Percentiles rank a stretch among this genome's conserved stretches.
Conservation (phyloP, 2,888 invertebrate species). For the Psococerastis gibbosa region DNA sequence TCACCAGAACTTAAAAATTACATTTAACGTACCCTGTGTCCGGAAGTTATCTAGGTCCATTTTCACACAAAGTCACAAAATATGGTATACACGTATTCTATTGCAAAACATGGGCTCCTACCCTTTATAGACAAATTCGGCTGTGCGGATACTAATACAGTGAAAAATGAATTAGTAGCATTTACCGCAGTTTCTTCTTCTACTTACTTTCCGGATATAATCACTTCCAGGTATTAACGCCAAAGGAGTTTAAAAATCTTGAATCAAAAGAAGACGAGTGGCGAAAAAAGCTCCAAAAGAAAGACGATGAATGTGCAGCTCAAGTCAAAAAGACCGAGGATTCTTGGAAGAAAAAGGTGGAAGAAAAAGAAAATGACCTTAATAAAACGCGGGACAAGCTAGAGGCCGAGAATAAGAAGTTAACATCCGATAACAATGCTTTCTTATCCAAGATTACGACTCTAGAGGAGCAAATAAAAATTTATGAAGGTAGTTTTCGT, state of each 20-base stretch:
- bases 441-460: constrained; percentile 34
- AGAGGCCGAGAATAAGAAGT: constrained; percentile 31
- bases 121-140: too few relatives aligned
- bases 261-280: constrained; percentile 46
- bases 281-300: constrained; percentile 24
- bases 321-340: constrained; percentile 20
- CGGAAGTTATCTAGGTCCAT: too few relatives aligned
- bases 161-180: too few relatives aligned
- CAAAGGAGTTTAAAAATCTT: constrained; percentile 25
- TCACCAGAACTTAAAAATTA: too few relatives aligned
- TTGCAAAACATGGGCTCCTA: too few relatives aligned
- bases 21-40: too few relatives aligned
- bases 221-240: constrained; percentile 17
- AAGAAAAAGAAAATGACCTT: constrained; percentile 16
- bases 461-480: constrained; percentile 37
- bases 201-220: background rate
- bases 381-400: constrained; percentile 37
- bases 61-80: too few relatives aligned
- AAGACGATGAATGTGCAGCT: constrained; percentile 19
- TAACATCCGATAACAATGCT: constrained; percentile 36
- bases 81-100: too few relatives aligned
- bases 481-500: constrained; percentile 52
- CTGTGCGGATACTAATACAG: too few relatives aligned
- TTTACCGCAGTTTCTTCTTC: background rate
- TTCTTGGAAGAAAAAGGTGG: constrained; percentile 15